Evolutionary conservation across 2,888 invertebrate species (phyloP), one percentile per base, ranked within the genome.

Genomic region (Trachelus troglodyta): DNA sequence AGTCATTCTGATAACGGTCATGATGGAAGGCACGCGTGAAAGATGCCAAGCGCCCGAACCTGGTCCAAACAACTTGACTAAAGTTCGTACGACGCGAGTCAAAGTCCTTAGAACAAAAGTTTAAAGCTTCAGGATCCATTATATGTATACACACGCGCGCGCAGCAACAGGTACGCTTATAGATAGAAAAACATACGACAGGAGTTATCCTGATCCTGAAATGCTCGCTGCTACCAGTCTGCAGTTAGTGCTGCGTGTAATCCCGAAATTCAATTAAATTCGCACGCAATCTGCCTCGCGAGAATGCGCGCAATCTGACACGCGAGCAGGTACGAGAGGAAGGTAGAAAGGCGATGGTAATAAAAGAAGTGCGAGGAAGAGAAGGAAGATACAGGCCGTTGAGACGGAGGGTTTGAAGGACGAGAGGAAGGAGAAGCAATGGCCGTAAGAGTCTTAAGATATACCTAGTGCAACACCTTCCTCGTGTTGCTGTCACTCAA

Each of bases 1-100:
- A 74, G 74, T 74, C 77, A 74, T 77, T 77, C 74, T 77, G 77
- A 77, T 77, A 77, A 77, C 77, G 74, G 77, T 77, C 74, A 74
- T 74, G 77, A 74, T 9, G 40, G 40, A 56, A 56, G 40, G 40
- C 15, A 56, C 40, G 40, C 40, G 40, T 56, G 40, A 56, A 56
- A 56, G 23, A 23, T 56, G 23, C 40, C 40, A 56, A 56, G 40
- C 40, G 40, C 23, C 40, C 23, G 23, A 56, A 6, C 23, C 40
- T 56, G 15, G 40, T 56, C 15, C 40, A 56, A 56, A 56, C 40
- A 56, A 56, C 40, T 15, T 56, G 40, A 56, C 40, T 56, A 2
- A 56, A 56, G 40, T 56, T 23, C 2, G 23, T 23, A 56, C 40
- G 40, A 40, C 23, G 23, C 40, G 40, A 56, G 15, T 56, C 40